phyloP scores from a whole-genome alignment of 2,888 invertebrate species.

The Ptycholaimellus sp. region DNA sequence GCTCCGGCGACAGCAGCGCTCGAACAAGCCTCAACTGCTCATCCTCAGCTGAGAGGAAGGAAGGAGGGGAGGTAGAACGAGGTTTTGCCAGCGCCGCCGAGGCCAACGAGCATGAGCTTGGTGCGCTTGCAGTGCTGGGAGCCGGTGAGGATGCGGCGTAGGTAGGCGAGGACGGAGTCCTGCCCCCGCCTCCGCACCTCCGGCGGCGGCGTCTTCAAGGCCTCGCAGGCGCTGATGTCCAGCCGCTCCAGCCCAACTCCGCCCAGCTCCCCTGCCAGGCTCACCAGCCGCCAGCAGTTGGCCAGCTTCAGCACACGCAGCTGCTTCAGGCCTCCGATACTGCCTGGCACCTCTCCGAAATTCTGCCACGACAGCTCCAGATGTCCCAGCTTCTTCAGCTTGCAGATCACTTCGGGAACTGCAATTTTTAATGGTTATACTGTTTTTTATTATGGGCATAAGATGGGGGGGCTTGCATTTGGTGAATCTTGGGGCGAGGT shows the following conservation, averaged over 20 bases:
- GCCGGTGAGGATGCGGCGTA: slow-evolving; percentile 23
- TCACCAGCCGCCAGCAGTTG: not conserved
- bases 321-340: not conserved
- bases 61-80: slow-evolving; percentile 13
- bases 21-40: slow-evolving; percentile 9
- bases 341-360: not conserved
- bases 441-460: too few species aligned
- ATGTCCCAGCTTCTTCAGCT: not conserved
- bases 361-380: not conserved
- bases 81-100: slow-evolving; percentile 27
- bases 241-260: not conserved
- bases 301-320: not conserved
- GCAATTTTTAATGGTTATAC: too few species aligned
- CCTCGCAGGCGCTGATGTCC: not conserved
- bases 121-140: slow-evolving; percentile 23
- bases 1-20: slow-evolving; percentile 15
- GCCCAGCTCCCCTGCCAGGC: not conserved
- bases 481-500: too few species aligned
- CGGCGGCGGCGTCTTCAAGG: slow-evolving; percentile 2
- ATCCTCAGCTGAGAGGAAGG: slow-evolving; percentile 11
- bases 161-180: slow-evolving; percentile 20
- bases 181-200: slow-evolving; percentile 15
- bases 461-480: too few species aligned
- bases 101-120: slow-evolving; percentile 27
- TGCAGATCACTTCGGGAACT: not conserved